Conservation (phyloP, 2,113 vertebrate genomes). For the Sander vitreus region DNA sequence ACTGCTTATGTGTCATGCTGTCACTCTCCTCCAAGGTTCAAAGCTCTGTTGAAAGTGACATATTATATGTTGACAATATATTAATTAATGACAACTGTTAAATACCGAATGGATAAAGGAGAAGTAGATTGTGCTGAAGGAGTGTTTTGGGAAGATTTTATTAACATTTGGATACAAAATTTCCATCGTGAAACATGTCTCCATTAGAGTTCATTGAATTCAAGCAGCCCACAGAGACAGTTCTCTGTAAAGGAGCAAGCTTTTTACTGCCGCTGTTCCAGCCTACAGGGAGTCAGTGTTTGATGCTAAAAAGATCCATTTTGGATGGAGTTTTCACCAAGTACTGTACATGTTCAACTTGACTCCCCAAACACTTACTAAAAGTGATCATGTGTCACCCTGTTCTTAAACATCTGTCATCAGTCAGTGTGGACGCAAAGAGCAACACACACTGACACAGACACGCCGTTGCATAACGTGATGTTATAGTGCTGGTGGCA, state of each 20-base stretch:
- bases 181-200: too few relatives aligned
- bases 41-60: neutral
- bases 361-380: neutral
- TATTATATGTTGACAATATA: neutral
- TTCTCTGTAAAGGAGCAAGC: neutral
- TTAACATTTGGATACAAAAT: neutral
- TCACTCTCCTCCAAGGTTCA: neutral
- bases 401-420: slow-evolving; percentile 1
- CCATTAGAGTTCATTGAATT: neutral
- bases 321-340: neutral
- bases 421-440: neutral
- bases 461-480: slow-evolving; percentile 58
- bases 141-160: neutral
- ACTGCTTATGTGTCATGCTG: neutral
- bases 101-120: neutral
- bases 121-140: neutral
- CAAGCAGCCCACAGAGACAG: neutral
- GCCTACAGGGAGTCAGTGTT: neutral
- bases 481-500: slow-evolving; percentile 46
- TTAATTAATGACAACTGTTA: neutral
- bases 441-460: slow-evolving; percentile 8
- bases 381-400: too few relatives aligned
- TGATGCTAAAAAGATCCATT: neutral
- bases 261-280: neutral
- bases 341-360: neutral